Evolutionary conservation across 2,888 invertebrate genomes (phyloP).

Genomic region (Synanthedon myopaeformis): DNA sequence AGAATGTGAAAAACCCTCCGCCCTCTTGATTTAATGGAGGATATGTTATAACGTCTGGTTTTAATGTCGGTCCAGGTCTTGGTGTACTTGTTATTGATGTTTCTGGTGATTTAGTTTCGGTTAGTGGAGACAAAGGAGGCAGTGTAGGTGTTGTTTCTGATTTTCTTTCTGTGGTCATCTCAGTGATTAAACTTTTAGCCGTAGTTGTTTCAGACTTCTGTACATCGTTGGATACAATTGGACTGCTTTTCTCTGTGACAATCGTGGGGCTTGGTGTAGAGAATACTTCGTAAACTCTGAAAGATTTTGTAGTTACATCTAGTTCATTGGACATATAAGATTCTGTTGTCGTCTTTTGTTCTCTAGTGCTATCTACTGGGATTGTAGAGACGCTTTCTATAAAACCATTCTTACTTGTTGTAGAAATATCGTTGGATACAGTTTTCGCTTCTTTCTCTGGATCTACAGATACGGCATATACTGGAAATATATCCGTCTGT

Average conservation of each 20-base stretch:
- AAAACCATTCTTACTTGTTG: slow-evolving; percentile 26
- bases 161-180: slow-evolving; percentile 47
- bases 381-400: slow-evolving; percentile 55
- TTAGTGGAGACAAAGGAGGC: slow-evolving; percentile 29
- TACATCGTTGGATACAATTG: slow-evolving; percentile 13
- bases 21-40: slow-evolving; percentile 44
- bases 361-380: slow-evolving; percentile 31
- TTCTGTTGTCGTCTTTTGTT: slow-evolving; percentile 29
- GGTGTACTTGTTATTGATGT: slow-evolving; percentile 14
- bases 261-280: slow-evolving; percentile 26
- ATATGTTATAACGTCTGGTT: slow-evolving; percentile 50
- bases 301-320: slow-evolving; percentile 44
- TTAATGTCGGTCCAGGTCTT: slow-evolving; percentile 23
- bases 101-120: slow-evolving; percentile 19
- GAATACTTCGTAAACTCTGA: slow-evolving; percentile 54
- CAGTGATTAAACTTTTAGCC: slow-evolving; percentile 35
- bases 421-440: slow-evolving; percentile 12
- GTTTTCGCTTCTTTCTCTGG: slow-evolving; percentile 16
- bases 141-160: slow-evolving; percentile 47
- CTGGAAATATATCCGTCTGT: slow-evolving; percentile 31
- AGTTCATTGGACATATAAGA: slow-evolving; percentile 28
- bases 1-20: slow-evolving; percentile 68
- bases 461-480: slow-evolving; percentile 33
- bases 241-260: slow-evolving; percentile 18
- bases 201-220: slow-evolving; percentile 31